Evolutionary conservation across 1,140 invertebrate genomes (phyloP), one percentile per base, ranked within the genome.

Genomic region (Ruditapes philippinarum): DNA sequence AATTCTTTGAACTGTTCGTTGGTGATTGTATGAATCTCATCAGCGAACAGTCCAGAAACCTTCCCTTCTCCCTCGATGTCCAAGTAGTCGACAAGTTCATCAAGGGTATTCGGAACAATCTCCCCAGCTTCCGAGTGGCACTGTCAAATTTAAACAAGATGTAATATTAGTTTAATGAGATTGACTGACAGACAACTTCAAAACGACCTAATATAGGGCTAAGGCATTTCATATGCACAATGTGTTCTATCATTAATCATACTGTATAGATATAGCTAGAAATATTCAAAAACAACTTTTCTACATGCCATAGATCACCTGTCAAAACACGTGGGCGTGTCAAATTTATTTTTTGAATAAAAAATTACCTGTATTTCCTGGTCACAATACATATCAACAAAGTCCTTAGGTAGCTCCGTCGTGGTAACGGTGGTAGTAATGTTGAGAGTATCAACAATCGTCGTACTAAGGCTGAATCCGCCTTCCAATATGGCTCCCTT

Each of bases 71-170:
- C 86, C 86, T 57, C 78, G 78, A 74, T 80, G 86, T 81, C 74
- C 86, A 81, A 81, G 86, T 36, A 81, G 25, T 80, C 78, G 19
- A 88, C 86, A 45, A 88, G 76, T 88, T 88, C 86, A 88, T 88
- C 86, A 36, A 88, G 86, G 86, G 86, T 88, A 40, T 62, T 88
- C 36, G 86, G 86, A 68, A 88, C 86, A 81, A 81, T 80, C 74
- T 80, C 86, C 86, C 86, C 86, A 80, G 86, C 76, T 54, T 70
- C 86, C 76, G 76, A 78, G 49, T 40, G 84, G 84, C 84, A 86
- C 70, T 84, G 82, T 49, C 19, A 73, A 73, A 22, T 40, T 49
- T 11, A 73, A 73, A 22, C 22, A 38, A 40, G 25, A 33, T 28
- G 36, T 68, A 25, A 17, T 68, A 68, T 68, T 28, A n/a, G n/a